Percentiles rank a stretch among this genome's conserved stretches.
phyloP scores from a whole-genome alignment of 2,113 vertebrate genomes.

The Parus major region DNA sequence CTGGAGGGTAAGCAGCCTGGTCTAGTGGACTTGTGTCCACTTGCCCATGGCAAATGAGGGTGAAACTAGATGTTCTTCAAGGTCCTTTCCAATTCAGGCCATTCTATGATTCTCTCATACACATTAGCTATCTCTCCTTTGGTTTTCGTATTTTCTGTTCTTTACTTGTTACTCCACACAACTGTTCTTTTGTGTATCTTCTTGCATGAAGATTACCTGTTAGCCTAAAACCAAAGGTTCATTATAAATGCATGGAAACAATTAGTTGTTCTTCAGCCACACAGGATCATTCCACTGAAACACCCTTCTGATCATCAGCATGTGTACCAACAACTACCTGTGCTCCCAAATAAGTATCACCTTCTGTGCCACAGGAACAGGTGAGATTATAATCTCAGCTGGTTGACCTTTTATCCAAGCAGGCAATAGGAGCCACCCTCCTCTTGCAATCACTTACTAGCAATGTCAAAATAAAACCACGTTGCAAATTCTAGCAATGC shows the following conservation, averaged over 20 bases:
- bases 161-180: background rate
- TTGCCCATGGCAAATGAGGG: accelerated
- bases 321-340: background rate
- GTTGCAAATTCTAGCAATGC: background rate
- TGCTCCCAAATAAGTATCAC: background rate
- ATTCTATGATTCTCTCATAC: background rate
- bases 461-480: background rate
- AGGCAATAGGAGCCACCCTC: background rate
- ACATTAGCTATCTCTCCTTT: background rate
- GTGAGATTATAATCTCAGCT: background rate
- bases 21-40: background rate
- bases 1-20: background rate
- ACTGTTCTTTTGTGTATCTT: background rate
- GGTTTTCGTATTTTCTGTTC: background rate
- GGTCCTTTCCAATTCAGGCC: background rate
- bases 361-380: background rate
- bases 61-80: background rate
- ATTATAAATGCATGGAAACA: background rate
- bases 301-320: accelerated
- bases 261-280: background rate
- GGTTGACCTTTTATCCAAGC: background rate
- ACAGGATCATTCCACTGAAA: background rate
- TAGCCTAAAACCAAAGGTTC: background rate
- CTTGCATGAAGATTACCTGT: background rate
- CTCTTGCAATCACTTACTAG: background rate